phyloP scores from a whole-genome alignment of 2,888 invertebrate species.

The Noctua fimbriata region DNA sequence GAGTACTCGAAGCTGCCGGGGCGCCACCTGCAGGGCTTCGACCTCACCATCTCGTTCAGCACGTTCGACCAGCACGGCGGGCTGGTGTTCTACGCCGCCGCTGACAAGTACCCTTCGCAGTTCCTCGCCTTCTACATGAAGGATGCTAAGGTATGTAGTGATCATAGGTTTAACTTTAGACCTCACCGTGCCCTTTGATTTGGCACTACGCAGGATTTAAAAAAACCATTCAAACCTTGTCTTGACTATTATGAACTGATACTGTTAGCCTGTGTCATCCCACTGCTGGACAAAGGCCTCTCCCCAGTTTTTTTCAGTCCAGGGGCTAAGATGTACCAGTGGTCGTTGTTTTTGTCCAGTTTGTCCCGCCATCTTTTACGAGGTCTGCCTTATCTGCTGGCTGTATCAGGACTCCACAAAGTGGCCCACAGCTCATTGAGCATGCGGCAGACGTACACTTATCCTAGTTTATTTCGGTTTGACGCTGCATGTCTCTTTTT shows the following conservation, averaged over 20 bases:
- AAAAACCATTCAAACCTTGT: neutral
- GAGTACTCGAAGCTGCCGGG: conserved; percentile 92
- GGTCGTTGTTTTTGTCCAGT: too few relatives aligned
- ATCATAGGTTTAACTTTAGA: neutral
- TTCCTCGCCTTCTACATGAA: conserved; percentile 94
- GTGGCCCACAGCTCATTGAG: too few relatives aligned
- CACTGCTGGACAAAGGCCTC: too few relatives aligned
- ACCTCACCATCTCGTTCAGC: conserved; percentile 94
- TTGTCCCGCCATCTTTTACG: too few relatives aligned
- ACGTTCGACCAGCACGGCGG: conserved; percentile 94
- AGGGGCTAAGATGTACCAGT: too few relatives aligned
- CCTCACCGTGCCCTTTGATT: neutral
- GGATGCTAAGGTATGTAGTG: conserved; percentile 91
- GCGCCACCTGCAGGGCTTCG: conserved; percentile 92
- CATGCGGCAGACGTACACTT: too few relatives aligned
- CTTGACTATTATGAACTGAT: too few relatives aligned
- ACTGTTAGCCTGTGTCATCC: too few relatives aligned
- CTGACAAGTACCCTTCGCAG: conserved; percentile 91
- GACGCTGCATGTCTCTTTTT: too few relatives aligned
- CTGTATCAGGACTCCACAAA: neutral
- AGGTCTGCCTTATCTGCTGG: neutral
- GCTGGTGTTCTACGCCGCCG: conserved; percentile 94
- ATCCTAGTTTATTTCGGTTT: too few relatives aligned
- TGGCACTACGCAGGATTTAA: neutral
- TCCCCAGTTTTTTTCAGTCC: too few relatives aligned